phyloP scores from a whole-genome alignment of 2,797 vertebrate species.

The Naso thynnoides region DNA sequence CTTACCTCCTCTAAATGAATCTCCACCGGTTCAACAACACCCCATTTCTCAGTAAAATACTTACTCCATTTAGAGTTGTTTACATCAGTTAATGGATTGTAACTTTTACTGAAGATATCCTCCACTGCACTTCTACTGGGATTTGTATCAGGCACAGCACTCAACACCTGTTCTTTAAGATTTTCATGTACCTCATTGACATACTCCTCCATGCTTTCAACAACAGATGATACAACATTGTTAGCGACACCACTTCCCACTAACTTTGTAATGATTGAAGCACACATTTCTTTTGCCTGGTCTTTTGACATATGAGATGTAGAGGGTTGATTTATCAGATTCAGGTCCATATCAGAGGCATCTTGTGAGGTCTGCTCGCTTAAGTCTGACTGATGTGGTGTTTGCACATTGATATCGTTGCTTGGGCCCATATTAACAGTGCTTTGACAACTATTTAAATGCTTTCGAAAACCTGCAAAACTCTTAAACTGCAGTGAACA shows the following conservation, averaged over 20 bases:
- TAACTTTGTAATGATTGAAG: background rate
- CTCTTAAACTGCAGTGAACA: constrained; percentile 35
- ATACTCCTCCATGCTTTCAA: constrained; percentile 11
- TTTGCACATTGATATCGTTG: background rate
- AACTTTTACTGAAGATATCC: background rate
- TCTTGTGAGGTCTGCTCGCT: background rate
- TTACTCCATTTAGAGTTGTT: constrained; percentile 36
- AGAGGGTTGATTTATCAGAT: background rate
- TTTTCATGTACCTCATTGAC: constrained; percentile 1
- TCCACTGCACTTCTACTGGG: constrained; percentile 6
- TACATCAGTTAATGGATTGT: background rate
- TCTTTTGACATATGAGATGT: constrained; percentile 1
- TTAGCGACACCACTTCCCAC: background rate
- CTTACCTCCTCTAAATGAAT: constrained; percentile 37
- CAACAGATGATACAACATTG: constrained; percentile 12
- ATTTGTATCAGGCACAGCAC: background rate
- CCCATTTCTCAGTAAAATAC: constrained; percentile 42
- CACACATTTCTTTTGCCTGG: constrained; percentile 5
- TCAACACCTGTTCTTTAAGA: constrained; percentile 2
- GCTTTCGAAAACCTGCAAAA: constrained; percentile 36
- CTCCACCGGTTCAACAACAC: constrained; percentile 29
- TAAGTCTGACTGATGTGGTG: constrained; percentile 1
- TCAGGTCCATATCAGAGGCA: background rate
- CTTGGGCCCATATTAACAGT: background rate
- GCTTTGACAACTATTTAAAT: background rate